phyloP scores from a whole-genome alignment of 2,797 vertebrate genomes.

The Smutsia gigantea region DNA sequence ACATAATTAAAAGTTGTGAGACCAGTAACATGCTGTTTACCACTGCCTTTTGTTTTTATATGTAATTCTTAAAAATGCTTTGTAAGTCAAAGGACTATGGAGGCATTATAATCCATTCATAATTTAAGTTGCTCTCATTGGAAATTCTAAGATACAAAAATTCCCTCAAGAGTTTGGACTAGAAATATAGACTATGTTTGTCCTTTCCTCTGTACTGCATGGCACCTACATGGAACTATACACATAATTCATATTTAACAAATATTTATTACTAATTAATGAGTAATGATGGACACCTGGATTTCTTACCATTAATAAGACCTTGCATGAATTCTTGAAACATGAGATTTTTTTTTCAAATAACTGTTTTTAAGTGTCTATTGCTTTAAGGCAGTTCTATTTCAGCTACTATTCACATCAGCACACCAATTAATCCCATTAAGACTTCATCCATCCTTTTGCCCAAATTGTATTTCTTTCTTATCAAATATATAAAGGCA shows the following conservation, averaged over 20 bases:
- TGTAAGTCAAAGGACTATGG: background rate
- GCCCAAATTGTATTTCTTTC: conserved; percentile 19
- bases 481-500: conserved; percentile 34
- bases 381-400: background rate
- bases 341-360: background rate
- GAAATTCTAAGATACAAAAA: background rate
- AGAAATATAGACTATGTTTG: background rate
- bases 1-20: conserved; percentile 24
- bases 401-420: background rate
- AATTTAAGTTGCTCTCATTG: background rate
- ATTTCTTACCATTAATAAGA: background rate
- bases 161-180: background rate
- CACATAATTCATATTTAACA: background rate
- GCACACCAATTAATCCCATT: conserved; percentile 26
- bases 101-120: background rate
- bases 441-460: conserved; percentile 13
- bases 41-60: conserved; percentile 17
- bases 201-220: background rate
- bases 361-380: background rate
- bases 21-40: background rate
- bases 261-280: background rate
- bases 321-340: background rate
- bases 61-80: background rate
- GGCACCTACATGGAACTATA: background rate
- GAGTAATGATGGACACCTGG: background rate